A percentile compares a stretch with the other conserved stretches of the same genome.
phyloP scores from a whole-genome alignment of 1,140 invertebrate species.

The Trinorchestia longiramus region DNA sequence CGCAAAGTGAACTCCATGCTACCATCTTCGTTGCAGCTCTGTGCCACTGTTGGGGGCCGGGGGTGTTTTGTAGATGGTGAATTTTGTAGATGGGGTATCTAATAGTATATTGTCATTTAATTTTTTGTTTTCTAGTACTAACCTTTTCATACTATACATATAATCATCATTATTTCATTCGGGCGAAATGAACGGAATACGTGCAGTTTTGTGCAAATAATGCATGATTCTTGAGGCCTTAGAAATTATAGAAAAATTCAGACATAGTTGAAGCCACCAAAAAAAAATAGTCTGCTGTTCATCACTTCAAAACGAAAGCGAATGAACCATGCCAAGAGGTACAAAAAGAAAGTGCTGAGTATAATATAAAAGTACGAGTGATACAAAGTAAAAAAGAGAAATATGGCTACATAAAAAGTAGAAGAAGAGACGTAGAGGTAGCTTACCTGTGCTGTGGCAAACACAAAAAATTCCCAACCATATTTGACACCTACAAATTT shows the following conservation, averaged over 20 bases:
- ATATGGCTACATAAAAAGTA: neutral
- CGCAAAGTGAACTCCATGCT: slow-evolving; percentile 89
- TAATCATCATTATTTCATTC: neutral
- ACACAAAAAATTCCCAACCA: no score
- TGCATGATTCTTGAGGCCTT: neutral
- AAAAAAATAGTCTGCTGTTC: no score
- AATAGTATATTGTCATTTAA: no score
- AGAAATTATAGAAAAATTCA: neutral
- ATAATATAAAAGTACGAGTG: no score
- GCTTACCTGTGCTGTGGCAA: neutral
- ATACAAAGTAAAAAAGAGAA: neutral
- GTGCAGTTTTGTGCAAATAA: neutral
- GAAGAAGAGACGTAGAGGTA: neutral
- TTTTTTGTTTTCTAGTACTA: neutral
- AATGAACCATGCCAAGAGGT: no score
- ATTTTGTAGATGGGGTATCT: no score
- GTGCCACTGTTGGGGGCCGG: slow-evolving; percentile 78
- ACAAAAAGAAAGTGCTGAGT: no score
- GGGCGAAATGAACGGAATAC: neutral
- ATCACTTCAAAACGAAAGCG: no score
- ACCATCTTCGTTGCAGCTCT: slow-evolving; percentile 91
- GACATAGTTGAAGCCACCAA: no score
- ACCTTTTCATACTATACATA: neutral
- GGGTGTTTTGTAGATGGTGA: no score
- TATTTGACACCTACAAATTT: neutral